Conservation (phyloP, 1,140 invertebrate genomes). For the Zaprionus africanus region DNA sequence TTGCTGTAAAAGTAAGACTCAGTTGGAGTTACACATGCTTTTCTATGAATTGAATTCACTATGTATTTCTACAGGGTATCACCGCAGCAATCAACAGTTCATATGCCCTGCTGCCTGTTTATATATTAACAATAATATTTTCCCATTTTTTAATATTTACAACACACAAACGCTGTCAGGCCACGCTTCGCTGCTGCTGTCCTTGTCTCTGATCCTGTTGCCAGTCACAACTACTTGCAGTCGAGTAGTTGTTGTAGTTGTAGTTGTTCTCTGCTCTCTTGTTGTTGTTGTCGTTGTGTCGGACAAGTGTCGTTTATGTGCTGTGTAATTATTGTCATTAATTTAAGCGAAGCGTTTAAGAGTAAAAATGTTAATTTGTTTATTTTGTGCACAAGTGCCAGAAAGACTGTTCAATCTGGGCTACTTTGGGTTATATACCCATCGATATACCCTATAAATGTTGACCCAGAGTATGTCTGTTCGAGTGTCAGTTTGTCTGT, state of each 20-base stretch:
- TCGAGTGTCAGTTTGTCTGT: slow-evolving; percentile 5
- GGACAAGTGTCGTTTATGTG: slow-evolving; percentile 50
- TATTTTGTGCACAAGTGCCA: neutral
- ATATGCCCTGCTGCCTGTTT: neutral
- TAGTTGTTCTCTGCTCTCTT: neutral
- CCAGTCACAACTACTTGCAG: slow-evolving; percentile 10
- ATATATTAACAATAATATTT: slow-evolving; percentile 71
- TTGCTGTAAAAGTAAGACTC: no score
- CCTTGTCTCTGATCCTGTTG: neutral
- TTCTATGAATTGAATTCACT: no score
- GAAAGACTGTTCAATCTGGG: no score
- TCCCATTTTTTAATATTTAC: slow-evolving; percentile 52
- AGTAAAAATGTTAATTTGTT: slow-evolving; percentile 19
- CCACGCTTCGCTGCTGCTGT: neutral
- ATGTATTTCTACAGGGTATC: slow-evolving; percentile 9
- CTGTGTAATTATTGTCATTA: slow-evolving; percentile 61
- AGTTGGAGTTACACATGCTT: no score
- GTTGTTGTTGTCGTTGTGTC: slow-evolving; percentile 19
- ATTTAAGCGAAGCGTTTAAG: slow-evolving; percentile 55
- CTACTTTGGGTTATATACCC: neutral
- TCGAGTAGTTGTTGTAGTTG: slow-evolving; percentile 12
- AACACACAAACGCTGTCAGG: slow-evolving; percentile 44
- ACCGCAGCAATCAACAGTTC: neutral
- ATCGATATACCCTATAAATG: neutral
- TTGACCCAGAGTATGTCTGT: neutral